Conservation (phyloP, 92 coral and sea anemone species). For the Porites evermanni region DNA sequence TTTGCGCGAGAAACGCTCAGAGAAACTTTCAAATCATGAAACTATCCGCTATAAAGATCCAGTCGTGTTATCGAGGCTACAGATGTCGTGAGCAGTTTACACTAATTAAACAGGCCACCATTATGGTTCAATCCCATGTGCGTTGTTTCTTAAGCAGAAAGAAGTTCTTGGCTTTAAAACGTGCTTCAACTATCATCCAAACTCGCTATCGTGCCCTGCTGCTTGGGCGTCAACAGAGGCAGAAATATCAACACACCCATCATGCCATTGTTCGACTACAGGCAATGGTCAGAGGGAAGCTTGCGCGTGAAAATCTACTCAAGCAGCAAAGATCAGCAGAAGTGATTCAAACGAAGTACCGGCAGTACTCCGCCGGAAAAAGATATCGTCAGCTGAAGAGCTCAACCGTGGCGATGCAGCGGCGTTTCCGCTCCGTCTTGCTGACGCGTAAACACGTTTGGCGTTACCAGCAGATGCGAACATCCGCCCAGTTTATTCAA, state of each 20-base stretch:
- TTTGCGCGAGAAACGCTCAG: slow-evolving; percentile 37
- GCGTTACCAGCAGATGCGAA: slow-evolving; percentile 41
- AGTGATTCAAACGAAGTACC: slow-evolving; percentile 63
- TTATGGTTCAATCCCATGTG: slow-evolving; percentile 58
- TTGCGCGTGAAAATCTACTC: slow-evolving; percentile 41
- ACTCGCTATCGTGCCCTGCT: slow-evolving; percentile 69
- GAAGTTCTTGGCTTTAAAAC: slow-evolving; percentile 50
- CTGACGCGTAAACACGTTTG: slow-evolving; percentile 49
- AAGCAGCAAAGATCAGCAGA: slow-evolving; percentile 57
- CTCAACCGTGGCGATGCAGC: slow-evolving; percentile 68
- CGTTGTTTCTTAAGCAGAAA: slow-evolving; percentile 59
- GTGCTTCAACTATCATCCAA: slow-evolving; percentile 62
- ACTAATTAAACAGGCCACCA: slow-evolving; percentile 42
- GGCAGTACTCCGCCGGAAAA: slow-evolving; percentile 25
- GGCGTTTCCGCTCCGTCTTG: slow-evolving; percentile 67
- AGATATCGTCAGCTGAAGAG: slow-evolving; percentile 54
- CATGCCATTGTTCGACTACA: slow-evolving; percentile 62
- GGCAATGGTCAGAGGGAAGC: slow-evolving; percentile 65
- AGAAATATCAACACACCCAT: slow-evolving; percentile 50
- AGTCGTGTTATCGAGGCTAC: slow-evolving; percentile 67
- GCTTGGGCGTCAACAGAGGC: slow-evolving; percentile 51
- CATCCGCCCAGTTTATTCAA: slow-evolving; percentile 46
- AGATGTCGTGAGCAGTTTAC: slow-evolving; percentile 56
- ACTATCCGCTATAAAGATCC: slow-evolving; percentile 60
- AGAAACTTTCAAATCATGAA: slow-evolving; percentile 39